phyloP scores from a whole-genome alignment of 2,888 invertebrate genomes.

The Apamea anceps region DNA sequence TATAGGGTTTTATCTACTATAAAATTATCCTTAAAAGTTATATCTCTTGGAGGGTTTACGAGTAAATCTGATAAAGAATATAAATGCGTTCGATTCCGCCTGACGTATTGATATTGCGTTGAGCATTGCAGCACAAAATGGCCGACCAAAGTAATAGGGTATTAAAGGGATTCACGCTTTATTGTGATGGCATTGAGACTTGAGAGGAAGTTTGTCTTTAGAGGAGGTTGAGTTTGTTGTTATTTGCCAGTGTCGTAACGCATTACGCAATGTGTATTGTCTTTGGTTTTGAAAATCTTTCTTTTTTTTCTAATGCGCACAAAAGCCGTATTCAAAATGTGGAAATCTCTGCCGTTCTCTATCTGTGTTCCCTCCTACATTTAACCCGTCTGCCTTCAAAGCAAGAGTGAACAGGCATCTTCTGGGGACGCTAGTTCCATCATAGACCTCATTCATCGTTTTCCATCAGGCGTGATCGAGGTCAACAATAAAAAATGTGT shows the following conservation, averaged over 20 bases:
- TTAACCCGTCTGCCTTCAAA: background rate
- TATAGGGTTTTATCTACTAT: background rate
- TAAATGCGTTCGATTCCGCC: slow-evolving; percentile 40
- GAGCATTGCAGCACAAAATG: slow-evolving; percentile 34
- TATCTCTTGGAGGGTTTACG: slow-evolving; percentile 31
- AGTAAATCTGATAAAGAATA: slow-evolving; percentile 39
- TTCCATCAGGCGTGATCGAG: background rate
- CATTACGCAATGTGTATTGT: background rate
- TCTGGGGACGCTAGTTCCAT: too few species aligned
- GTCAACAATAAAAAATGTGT: background rate
- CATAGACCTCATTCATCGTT: too few species aligned
- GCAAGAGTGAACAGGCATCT: background rate
- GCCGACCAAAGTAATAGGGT: slow-evolving; percentile 23
- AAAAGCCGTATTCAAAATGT: too few species aligned
- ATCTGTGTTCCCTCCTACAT: background rate
- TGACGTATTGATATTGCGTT: slow-evolving; percentile 46
- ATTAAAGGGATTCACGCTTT: slow-evolving; percentile 25
- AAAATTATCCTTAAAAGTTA: slow-evolving; percentile 36
- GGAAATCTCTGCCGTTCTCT: too few species aligned
- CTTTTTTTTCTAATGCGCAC: too few species aligned
- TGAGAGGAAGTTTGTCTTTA: background rate
- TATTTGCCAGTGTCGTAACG: background rate
- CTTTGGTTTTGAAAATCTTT: background rate
- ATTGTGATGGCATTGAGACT: background rate
- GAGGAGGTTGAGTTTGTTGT: background rate